These are phyloP conservation scores for Apus apus DNA, from an alignment of 2,113 vertebrate genomes.

Conservation along the genomic window DNA sequence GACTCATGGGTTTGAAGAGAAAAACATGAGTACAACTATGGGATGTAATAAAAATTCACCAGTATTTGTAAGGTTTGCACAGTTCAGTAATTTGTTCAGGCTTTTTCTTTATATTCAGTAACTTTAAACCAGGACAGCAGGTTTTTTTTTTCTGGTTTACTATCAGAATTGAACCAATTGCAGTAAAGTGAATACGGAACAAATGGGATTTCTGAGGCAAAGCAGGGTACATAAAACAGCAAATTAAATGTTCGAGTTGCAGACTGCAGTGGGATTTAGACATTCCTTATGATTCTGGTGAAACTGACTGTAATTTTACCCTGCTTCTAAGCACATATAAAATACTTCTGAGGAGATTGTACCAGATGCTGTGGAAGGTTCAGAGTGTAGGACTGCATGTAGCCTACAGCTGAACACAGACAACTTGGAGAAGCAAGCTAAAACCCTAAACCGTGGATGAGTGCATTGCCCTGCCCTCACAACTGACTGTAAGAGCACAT, in stretches of 20 bases:
- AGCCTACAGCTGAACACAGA: background rate
- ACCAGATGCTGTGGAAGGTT: background rate
- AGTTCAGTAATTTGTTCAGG: background rate
- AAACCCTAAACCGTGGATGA: background rate
- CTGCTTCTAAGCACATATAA: background rate
- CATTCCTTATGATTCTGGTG: background rate
- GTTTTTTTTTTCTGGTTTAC: background rate
- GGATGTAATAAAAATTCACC: background rate
- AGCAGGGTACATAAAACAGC: background rate
- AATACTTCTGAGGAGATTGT: background rate
- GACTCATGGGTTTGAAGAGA: background rate
- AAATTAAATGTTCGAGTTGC: background rate
- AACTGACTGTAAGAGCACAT: background rate
- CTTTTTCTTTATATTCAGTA: background rate
- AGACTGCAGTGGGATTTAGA: background rate
- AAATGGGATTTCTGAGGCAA: background rate
- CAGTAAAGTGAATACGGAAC: background rate
- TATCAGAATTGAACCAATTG: background rate
- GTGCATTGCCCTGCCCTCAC: background rate
- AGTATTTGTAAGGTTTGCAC: background rate
- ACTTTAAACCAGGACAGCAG: background rate
- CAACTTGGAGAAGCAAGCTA: background rate
- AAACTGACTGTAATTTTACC: background rate
- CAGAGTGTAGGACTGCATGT: background rate
- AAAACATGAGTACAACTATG: background rate